Base-by-base conservation (phyloP, 92 coral and sea anemone species). In the Bergia sp. region DNA sequence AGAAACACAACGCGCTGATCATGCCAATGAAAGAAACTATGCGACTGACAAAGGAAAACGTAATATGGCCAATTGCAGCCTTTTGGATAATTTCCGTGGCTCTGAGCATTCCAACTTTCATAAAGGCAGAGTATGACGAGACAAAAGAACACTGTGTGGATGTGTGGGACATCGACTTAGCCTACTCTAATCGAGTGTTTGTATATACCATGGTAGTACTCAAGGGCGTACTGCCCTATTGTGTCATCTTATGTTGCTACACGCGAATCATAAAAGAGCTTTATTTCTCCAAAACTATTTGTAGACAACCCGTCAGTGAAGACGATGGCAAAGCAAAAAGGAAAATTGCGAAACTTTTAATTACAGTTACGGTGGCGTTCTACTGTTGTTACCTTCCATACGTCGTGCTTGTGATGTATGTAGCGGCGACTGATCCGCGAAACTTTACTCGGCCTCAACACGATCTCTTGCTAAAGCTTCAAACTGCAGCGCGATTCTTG, bases 341-440 rank as follows among this genome's bases (percentile, higher is more conserved):
- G 18, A 74, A 10, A 74, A 37, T 74, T 10, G 79, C 79, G 10
- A 74, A 74, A 42, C 79, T 74, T 13, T 74, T 38, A 37, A 74
- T 74, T 39, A 37, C 79, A 2, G 79, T 74, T 3, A 74, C 79
- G 40, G 21, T 74, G 1, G 49, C 79, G 16, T 74, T 74, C 43
- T 74, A 74, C 18, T 74, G 79, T 37, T 74, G 79, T 47, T 74
- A 74, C n/a, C 20, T 74, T 40, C 79, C 79, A 37, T 74, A 74
- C 44, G 44, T 47, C 4, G 40, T 74, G 10, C 47, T 74, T 3
- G 79, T 37, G 79, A 74, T 74, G 79, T 74, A 74, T 39, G 79
- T 74, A 1, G 43, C 79, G 1, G 44, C 47, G 12, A 11, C 2
- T 1, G 79, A 74, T 74, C 79, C 79, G 8, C 43, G 79, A 74